A percentile compares a stretch with the other conserved stretches of the same genome.
phyloP scores from a whole-genome alignment of 2,888 invertebrate species.

The Pemphredon lugubris region DNA sequence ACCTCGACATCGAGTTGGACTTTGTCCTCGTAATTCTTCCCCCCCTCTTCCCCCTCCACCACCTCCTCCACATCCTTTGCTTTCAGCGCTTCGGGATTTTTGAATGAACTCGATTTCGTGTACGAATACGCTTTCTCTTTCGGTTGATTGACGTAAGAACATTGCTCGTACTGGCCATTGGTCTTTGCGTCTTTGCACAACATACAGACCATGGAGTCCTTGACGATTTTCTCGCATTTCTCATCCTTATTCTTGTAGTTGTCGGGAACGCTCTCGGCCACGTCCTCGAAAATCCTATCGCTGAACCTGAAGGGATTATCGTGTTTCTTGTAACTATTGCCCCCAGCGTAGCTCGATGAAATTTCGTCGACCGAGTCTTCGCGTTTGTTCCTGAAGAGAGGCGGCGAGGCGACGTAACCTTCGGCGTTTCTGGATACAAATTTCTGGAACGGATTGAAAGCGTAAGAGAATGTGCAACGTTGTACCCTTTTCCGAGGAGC shows the following conservation, averaged over 20 bases:
- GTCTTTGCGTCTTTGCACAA: slow-evolving; percentile 89
- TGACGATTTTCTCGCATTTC: slow-evolving; percentile 86
- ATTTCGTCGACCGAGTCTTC: slow-evolving; percentile 76
- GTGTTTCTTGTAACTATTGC: slow-evolving; percentile 64
- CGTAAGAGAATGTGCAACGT: slow-evolving; percentile 83
- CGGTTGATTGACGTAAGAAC: slow-evolving; percentile 89
- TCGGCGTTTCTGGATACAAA: slow-evolving; percentile 23
- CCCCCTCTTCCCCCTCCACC: not conserved
- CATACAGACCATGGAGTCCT: slow-evolving; percentile 87
- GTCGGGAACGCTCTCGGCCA: slow-evolving; percentile 83
- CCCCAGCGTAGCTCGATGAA: not conserved
- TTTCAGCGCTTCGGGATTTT: slow-evolving; percentile 79
- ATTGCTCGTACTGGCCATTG: slow-evolving; percentile 90
- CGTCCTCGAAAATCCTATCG: slow-evolving; percentile 76
- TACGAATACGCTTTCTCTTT: slow-evolving; percentile 83
- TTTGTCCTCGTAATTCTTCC: slow-evolving; percentile 3
- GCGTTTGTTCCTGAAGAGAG: slow-evolving; percentile 38
- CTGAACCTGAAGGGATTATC: slow-evolving; percentile 80
- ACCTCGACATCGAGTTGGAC: no score
- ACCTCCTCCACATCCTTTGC: not conserved
- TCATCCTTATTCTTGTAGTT: slow-evolving; percentile 84
- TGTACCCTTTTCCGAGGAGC: slow-evolving; percentile 79
- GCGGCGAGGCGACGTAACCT: not conserved
- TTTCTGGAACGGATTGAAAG: slow-evolving; percentile 58
- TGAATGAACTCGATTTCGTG: slow-evolving; percentile 70